Evolutionary conservation across 2,113 vertebrate genomes (phyloP), one percentile per base, ranked within the genome.

Genomic region (Nestor notabilis): DNA sequence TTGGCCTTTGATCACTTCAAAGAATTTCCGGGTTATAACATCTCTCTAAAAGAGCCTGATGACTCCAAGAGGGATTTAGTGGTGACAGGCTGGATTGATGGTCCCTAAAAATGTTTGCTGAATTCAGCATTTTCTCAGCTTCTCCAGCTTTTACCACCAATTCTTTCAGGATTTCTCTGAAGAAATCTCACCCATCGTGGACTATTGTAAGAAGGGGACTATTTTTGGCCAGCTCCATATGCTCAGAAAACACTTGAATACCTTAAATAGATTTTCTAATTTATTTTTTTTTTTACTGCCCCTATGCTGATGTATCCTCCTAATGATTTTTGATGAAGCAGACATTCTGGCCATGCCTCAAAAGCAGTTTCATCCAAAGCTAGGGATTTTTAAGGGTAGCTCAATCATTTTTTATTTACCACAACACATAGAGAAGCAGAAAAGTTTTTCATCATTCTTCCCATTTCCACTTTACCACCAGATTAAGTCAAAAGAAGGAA

Each of bases 181-280:
- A 94, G 89, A 94, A 92, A 92, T 95, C 91, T 92, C 93, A 91
- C 76, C 83, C 87, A 46, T 95, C 27, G 6, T 75, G 80, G 55
- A 91, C 89, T 97, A 94, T 95, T 97, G 94, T 97, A 95, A 96
- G 91, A 91, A 95, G 52, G 43, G 33, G 50, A 41, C 90, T 97
- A 97, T 97, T 97, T 97, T 97, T 96, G 94, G 83, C 83, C 12
- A 7, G 49, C 87, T 92, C 94, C 95, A 95, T 95, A 95, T 95
- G 95, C 91, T 96, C 94, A 95, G 69, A 90, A 95, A 90, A 49
- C 83, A 84, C 80, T 96, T 95, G 69, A 92, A 90, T 89, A 91
- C 87, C 79, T 87, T 50, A 92, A 93, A 80, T 74, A 95, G 63
- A 41, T 3, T 41, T 47, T 28, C 56, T 35, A 58, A 58, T 15